Percentiles rank a stretch among this genome's conserved stretches.
phyloP scores from a whole-genome alignment of 2,888 invertebrate genomes.

The Chouioia cunea region DNA sequence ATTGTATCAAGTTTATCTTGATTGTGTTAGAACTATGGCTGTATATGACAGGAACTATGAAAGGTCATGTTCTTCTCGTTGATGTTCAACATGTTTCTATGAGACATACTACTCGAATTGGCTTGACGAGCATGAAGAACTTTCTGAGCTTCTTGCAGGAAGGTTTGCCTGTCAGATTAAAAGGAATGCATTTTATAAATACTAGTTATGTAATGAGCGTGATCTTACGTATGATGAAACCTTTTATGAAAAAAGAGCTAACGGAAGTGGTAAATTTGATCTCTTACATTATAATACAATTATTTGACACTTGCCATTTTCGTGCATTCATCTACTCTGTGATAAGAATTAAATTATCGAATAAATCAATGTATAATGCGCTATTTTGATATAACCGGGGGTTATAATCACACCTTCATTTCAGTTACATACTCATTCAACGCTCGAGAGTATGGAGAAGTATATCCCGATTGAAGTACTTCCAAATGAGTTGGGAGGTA shows the following conservation, averaged over 20 bases:
- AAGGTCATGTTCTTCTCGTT: conserved; percentile 74
- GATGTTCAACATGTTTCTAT: conserved; percentile 74
- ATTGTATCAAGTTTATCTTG: conserved; percentile 69
- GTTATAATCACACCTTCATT: too few relatives aligned
- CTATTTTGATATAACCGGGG: too few relatives aligned
- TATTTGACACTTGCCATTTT: too few relatives aligned
- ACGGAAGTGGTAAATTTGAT: conserved; percentile 62
- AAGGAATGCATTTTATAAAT: conserved; percentile 78
- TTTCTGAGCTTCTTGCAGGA: conserved; percentile 79
- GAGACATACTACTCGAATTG: conserved; percentile 75
- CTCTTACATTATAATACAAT: too few relatives aligned
- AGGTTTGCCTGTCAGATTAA: conserved; percentile 76
- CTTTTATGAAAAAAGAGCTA: conserved; percentile 79
- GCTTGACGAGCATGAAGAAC: conserved; percentile 75
- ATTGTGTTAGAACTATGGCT: conserved; percentile 74
- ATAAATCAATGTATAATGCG: too few relatives aligned
- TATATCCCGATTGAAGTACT: conserved; percentile 70
- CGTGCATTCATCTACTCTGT: too few relatives aligned
- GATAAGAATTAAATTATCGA: too few relatives aligned
- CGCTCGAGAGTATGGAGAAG: too few relatives aligned
- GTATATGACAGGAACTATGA: conserved; percentile 71
- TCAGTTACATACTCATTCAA: background rate
- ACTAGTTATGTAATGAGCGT: conserved; percentile 78
- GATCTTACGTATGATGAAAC: conserved; percentile 75
- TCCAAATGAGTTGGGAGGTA: conserved; percentile 77